A percentile compares a stretch with the other conserved stretches of the same genome.
phyloP scores from a whole-genome alignment of 2,888 invertebrate genomes.

The Drosophila longiperda region DNA sequence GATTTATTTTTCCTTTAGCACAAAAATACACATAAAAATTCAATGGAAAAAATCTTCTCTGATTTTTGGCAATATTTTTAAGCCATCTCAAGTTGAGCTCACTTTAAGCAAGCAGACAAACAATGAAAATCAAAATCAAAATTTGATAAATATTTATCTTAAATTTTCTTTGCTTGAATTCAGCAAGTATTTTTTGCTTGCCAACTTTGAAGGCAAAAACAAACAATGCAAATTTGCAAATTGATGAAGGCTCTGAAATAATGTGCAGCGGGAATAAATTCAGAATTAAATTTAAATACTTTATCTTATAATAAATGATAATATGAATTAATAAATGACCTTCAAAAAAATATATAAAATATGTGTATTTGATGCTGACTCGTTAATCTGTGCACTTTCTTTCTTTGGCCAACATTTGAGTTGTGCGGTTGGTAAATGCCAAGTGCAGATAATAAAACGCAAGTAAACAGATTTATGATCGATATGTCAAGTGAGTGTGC shows the following conservation, averaged over 20 bases:
- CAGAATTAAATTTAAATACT: not conserved
- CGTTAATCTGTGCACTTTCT: constrained; percentile 2
- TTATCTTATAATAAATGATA: not conserved
- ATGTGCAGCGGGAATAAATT: not conserved
- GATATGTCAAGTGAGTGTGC: constrained; percentile 57
- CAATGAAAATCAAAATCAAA: not conserved
- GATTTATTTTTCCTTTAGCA: not conserved
- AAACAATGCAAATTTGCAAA: not conserved
- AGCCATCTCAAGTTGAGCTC: not conserved
- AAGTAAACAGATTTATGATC: constrained; percentile 51
- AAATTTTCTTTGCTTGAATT: not conserved
- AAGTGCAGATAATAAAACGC: constrained; percentile 34
- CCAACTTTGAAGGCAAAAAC: not conserved
- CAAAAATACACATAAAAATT: not conserved
- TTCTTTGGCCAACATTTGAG: constrained; percentile 7
- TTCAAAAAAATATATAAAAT: not conserved
- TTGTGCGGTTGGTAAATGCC: constrained; percentile 9
- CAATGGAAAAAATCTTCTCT: not conserved
- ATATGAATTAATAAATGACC: not conserved
- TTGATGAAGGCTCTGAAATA: too few relatives aligned
- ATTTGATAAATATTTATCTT: not conserved
- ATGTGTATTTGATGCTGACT: not conserved
- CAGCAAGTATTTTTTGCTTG: not conserved
- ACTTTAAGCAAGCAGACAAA: not conserved
- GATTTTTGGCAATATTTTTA: not conserved